Evolutionary conservation across 2,888 invertebrate genomes (phyloP).

Genomic region (Caprella mutica): DNA sequence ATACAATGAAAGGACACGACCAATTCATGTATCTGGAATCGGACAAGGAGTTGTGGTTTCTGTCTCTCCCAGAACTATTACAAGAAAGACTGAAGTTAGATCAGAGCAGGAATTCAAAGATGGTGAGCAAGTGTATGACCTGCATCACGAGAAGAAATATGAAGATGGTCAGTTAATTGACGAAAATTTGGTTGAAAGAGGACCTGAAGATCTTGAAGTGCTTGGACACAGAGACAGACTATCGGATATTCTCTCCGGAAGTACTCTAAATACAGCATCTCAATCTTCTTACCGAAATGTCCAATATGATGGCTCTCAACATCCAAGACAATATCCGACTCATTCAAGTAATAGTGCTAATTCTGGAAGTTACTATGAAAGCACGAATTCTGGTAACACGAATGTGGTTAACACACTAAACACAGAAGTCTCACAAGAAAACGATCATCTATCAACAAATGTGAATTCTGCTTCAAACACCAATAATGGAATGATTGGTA

Average conservation of each 20-base stretch:
- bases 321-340: too few species aligned
- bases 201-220: slow-evolving; percentile 16
- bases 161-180: slow-evolving; percentile 24
- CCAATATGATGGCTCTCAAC: too few species aligned
- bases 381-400: too few species aligned
- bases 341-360: too few species aligned
- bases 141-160: slow-evolving; percentile 26
- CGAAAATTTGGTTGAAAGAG: slow-evolving; percentile 23
- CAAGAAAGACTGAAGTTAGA: slow-evolving; percentile 18
- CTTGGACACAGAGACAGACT: slow-evolving; percentile 17
- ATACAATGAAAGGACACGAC: not conserved
- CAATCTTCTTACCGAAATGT: slow-evolving; percentile 6
- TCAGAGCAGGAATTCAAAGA: slow-evolving; percentile 25
- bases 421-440: not conserved
- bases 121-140: slow-evolving; percentile 26
- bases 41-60: not conserved
- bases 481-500: not conserved
- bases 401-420: not conserved
- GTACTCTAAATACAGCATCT: slow-evolving; percentile 17
- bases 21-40: too few species aligned
- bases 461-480: too few species aligned
- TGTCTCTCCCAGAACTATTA: not conserved
- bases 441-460: not conserved
- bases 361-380: too few species aligned
- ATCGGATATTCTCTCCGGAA: slow-evolving; percentile 21